Percentiles rank a stretch among this genome's conserved stretches.
Conservation (phyloP, 2,797 vertebrate genomes). For the Microcaecilia unicolor region DNA sequence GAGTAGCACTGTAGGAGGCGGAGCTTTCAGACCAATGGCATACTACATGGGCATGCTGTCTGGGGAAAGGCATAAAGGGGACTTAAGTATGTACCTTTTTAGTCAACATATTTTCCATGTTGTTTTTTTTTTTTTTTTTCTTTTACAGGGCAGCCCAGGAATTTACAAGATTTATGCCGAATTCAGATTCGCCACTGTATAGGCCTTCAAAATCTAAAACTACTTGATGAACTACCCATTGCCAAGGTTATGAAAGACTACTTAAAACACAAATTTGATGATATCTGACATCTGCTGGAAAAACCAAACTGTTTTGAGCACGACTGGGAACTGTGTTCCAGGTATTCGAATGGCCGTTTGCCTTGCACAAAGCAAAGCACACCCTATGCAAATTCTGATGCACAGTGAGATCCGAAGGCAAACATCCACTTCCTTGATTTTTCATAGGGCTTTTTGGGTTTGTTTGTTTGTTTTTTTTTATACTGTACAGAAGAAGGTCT, state of each 20-base stretch:
- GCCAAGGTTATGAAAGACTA: constrained; percentile 98
- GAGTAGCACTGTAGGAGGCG: no score
- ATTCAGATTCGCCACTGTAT: constrained; percentile 96
- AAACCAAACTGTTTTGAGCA: constrained; percentile 39
- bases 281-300: constrained; percentile 61
- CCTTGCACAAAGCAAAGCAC: constrained; percentile 71
- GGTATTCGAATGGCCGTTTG: constrained; percentile 52
- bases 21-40: no score
- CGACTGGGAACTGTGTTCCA: constrained; percentile 55
- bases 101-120: no score
- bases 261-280: constrained; percentile 97
- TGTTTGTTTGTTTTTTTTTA: constrained; percentile 50
- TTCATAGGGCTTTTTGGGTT: constrained; percentile 30
- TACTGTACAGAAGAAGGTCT: constrained; percentile 60
- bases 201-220: constrained; percentile 89
- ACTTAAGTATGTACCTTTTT: no score
- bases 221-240: constrained; percentile 90
- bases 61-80: no score
- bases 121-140: constrained; percentile 27
- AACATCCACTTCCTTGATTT: constrained; percentile 59
- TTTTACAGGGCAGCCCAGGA: constrained; percentile 81
- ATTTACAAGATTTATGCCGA: constrained; percentile 92
- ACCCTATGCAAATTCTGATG: constrained; percentile 93
- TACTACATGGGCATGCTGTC: no score
- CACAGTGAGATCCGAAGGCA: constrained; percentile 65